These are phyloP conservation scores for Cotesia glomerata DNA, from an alignment of 1,140 invertebrate species.

Conservation along the genomic window DNA sequence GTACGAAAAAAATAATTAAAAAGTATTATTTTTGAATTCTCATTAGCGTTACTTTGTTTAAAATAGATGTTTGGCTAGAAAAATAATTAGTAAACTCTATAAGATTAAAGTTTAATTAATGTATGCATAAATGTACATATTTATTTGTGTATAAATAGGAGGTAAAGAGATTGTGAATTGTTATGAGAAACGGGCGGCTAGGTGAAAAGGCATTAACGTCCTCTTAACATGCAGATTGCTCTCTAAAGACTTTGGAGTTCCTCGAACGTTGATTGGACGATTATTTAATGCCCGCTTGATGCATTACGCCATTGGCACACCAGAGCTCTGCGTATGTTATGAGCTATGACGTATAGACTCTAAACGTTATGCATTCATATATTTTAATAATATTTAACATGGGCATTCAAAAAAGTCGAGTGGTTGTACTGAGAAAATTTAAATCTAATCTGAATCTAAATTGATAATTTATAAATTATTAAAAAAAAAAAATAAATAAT, in stretches of 20 bases:
- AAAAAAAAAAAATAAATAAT: not conserved
- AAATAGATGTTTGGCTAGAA: no score
- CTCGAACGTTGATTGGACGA: constrained; percentile 58
- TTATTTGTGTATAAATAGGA: constrained; percentile 27
- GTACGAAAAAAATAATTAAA: no score
- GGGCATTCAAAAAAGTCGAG: no score
- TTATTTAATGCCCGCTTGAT: constrained; percentile 57
- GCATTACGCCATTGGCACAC: constrained; percentile 32
- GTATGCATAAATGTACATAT: constrained; percentile 1
- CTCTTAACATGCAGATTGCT: constrained; percentile 64
- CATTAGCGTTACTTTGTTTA: no score
- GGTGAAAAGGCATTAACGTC: constrained; percentile 60
- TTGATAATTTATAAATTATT: no score
- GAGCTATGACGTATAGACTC: not conserved
- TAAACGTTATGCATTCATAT: not conserved
- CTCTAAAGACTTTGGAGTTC: constrained; percentile 55
- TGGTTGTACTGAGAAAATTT: no score
- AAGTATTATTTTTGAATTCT: no score
- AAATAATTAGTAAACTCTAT: no score
- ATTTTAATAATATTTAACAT: no score
- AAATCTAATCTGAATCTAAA: no score
- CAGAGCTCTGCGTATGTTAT: not conserved
- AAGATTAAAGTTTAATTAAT: not conserved
- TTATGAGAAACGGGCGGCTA: constrained; percentile 46
- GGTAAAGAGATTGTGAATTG: constrained; percentile 33